Evolutionary conservation across 2,888 invertebrate species (phyloP).

Genomic region (Harpalus rufipes): DNA sequence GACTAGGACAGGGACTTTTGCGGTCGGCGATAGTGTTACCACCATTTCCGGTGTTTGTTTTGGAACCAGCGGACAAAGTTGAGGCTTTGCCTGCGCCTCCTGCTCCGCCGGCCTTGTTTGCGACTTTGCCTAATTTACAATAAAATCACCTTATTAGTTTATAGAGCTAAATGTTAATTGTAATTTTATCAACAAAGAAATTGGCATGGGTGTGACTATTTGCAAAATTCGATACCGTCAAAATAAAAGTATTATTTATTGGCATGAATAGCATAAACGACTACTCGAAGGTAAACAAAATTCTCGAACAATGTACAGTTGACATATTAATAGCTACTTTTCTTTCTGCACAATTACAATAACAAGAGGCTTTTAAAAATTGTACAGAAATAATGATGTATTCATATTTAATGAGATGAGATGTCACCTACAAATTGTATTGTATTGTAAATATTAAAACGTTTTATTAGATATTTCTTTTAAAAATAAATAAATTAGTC

Average conservation of each 20-base stretch:
- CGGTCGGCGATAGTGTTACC: constrained; percentile 80
- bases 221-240: not conserved
- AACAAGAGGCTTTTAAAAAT: too few relatives aligned
- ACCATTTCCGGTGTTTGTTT: constrained; percentile 80
- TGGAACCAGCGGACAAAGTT: constrained; percentile 71
- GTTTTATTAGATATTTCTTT: not conserved
- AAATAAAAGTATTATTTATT: not conserved
- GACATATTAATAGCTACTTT: not conserved
- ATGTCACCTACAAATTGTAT: not conserved
- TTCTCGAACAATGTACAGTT: not conserved
- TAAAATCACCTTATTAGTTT: not conserved
- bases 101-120: constrained; percentile 38
- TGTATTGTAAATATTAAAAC: not conserved
- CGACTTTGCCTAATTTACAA: constrained; percentile 30
- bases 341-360: not conserved
- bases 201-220: not conserved
- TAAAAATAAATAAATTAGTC: not conserved
- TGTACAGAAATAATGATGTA: not conserved
- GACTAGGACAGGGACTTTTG: constrained; percentile 85
- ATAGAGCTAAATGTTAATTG: constrained; percentile 6
- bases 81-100: not conserved
- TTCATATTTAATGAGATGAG: not conserved
- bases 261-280: not conserved
- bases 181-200: not conserved
- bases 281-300: not conserved